These are phyloP conservation scores for Andrena cerasifolii DNA, from an alignment of 1,140 invertebrate species.

Conservation along the genomic window DNA sequence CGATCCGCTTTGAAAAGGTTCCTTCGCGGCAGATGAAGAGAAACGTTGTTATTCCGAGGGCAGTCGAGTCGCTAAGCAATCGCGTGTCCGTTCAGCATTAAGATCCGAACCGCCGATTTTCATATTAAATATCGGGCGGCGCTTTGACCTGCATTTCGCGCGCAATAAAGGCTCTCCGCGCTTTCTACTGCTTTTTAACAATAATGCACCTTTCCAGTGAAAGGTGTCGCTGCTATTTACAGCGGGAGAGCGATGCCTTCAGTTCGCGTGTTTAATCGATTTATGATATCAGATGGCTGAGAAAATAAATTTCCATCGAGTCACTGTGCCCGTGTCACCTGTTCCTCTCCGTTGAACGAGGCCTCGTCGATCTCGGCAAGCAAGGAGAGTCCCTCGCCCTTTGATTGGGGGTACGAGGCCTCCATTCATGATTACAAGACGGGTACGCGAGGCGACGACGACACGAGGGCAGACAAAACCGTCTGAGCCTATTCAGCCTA, in stretches of 20 bases:
- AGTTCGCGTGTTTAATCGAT: too few species aligned
- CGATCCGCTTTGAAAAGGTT: background rate
- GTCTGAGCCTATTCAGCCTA: conserved; percentile 41
- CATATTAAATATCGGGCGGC: conserved; percentile 36
- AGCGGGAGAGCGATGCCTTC: too few species aligned
- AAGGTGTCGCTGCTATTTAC: too few species aligned
- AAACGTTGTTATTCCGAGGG: background rate
- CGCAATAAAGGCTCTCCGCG: background rate
- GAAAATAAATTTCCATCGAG: too few species aligned
- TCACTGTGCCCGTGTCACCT: too few species aligned
- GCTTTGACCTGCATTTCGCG: conserved; percentile 38
- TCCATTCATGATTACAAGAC: conserved; percentile 25
- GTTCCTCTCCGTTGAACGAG: conserved; percentile 14
- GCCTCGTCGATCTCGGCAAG: conserved; percentile 41
- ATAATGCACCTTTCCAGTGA: too few species aligned
- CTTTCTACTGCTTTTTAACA: background rate
- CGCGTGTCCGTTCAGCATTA: conserved; percentile 10
- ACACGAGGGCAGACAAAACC: conserved; percentile 28
- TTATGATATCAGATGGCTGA: too few species aligned
- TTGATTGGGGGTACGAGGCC: conserved; percentile 34
- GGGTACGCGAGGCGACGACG: conserved; percentile 1
- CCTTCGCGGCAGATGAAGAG: background rate
- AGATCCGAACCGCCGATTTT: conserved; percentile 15
- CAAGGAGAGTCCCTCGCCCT: conserved; percentile 36
- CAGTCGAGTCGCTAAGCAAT: conserved; percentile 17